phyloP scores from a whole-genome alignment of 1,140 invertebrate genomes.

The Watersipora subatra region DNA sequence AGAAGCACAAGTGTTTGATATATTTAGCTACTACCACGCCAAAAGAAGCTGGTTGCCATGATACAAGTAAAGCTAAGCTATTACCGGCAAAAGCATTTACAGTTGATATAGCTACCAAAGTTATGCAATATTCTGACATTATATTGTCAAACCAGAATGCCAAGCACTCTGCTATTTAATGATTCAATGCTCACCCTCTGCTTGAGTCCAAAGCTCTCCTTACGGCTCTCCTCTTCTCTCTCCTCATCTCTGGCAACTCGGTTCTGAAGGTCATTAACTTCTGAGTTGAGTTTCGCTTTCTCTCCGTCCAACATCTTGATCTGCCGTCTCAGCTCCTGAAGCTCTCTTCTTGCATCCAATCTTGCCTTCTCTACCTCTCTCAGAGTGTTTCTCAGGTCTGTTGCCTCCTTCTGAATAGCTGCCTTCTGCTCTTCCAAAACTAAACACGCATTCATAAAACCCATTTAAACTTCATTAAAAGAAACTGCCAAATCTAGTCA shows the following conservation, averaged over 20 bases:
- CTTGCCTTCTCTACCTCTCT: constrained; percentile 59
- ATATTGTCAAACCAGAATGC: too few species aligned
- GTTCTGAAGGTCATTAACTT: constrained; percentile 67
- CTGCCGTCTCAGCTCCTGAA: constrained; percentile 36
- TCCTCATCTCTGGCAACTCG: constrained; percentile 58
- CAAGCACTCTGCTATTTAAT: too few species aligned
- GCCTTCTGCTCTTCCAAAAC: constrained; percentile 62
- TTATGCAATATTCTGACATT: too few species aligned
- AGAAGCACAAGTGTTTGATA: too few species aligned
- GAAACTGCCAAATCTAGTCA: too few species aligned
- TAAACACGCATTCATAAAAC: too few species aligned
- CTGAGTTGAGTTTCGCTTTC: constrained; percentile 40
- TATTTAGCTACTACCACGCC: too few species aligned
- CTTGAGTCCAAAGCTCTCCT: constrained; percentile 35
- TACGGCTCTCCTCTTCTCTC: constrained; percentile 56
- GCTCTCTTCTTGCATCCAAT: constrained; percentile 40
- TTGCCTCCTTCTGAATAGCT: constrained; percentile 52
- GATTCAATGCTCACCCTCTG: constrained; percentile 38
- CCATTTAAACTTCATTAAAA: too few species aligned
- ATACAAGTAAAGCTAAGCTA: too few species aligned
- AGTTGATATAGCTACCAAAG: too few species aligned
- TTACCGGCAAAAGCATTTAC: too few species aligned
- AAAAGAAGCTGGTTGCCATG: too few species aligned
- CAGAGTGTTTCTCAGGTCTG: constrained; percentile 54
- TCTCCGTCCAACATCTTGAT: constrained; percentile 40